Evolutionary conservation across 2,113 vertebrate species (phyloP).

Genomic region (Blennius ocellaris): DNA sequence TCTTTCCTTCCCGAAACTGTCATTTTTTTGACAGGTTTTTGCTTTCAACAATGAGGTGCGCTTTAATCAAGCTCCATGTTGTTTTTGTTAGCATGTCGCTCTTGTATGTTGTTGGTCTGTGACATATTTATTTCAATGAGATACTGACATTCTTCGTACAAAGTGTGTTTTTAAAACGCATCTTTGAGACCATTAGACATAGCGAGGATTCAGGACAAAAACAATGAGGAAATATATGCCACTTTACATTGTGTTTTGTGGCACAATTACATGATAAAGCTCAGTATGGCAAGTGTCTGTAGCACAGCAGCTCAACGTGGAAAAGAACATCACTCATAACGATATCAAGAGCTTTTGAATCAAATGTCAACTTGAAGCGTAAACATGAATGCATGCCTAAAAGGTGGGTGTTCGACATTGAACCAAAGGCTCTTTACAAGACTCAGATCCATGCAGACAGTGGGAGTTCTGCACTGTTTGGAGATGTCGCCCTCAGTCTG

Average conservation of each 20-base stretch:
- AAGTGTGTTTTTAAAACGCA: not conserved
- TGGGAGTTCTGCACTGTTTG: not conserved
- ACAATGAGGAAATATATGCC: not conserved
- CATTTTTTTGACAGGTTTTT: not conserved
- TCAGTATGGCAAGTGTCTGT: not conserved
- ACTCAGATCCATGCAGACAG: not conserved
- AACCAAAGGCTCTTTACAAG: not conserved
- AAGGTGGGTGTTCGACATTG: conserved; percentile 4
- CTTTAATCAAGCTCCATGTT: conserved; percentile 2
- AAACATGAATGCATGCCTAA: conserved; percentile 4
- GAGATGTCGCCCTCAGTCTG: not conserved
- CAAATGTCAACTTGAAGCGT: not conserved
- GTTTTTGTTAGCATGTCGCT: conserved; percentile 10
- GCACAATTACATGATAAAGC: conserved; percentile 5
- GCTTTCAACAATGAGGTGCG: not conserved
- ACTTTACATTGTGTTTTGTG: not conserved
- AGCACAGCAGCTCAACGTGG: not conserved
- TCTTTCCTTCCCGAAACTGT: too few relatives aligned
- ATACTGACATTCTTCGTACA: not conserved
- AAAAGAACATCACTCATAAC: not conserved
- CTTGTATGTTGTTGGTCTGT: conserved; percentile 1
- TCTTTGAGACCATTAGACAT: not conserved
- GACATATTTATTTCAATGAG: conserved; percentile 2
- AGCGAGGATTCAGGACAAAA: not conserved
- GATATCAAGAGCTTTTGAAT: conserved; percentile 5